Evolutionary conservation across 2,113 vertebrate genomes (phyloP).

Genomic region (Campylorhamphus procurvoides): DNA sequence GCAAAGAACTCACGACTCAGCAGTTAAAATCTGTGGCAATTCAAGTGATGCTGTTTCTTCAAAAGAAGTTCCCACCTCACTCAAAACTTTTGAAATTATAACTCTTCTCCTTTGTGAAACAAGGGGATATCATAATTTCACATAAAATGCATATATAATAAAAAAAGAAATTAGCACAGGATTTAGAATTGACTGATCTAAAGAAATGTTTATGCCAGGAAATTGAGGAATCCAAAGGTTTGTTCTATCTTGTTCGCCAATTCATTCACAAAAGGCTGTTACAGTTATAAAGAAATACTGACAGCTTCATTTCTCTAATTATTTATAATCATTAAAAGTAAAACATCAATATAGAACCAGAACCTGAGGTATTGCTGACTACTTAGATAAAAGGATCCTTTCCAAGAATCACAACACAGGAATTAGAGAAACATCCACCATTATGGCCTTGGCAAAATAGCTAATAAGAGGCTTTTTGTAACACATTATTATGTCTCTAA

Average conservation of each 20-base stretch:
- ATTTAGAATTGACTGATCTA: background rate
- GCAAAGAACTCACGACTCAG: background rate
- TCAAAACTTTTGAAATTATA: background rate
- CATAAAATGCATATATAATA: background rate
- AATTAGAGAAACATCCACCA: background rate
- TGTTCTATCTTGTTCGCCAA: background rate
- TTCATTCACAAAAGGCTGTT: background rate
- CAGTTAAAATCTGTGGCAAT: background rate
- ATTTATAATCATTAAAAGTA: background rate
- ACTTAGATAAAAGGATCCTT: background rate
- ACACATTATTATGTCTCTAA: background rate
- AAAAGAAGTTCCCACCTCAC: background rate
- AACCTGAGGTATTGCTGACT: background rate
- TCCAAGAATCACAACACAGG: background rate
- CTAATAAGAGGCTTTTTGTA: background rate
- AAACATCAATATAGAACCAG: background rate
- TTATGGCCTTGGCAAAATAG: background rate
- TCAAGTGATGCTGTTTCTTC: background rate
- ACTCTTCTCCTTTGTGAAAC: background rate
- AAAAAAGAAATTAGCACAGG: background rate
- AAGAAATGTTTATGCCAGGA: background rate
- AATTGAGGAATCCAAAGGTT: background rate
- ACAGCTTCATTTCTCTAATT: background rate
- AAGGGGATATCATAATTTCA: background rate
- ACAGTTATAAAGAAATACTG: background rate